Evolutionary conservation across 2,113 vertebrate genomes (phyloP).

Genomic region (Pitta sordida): DNA sequence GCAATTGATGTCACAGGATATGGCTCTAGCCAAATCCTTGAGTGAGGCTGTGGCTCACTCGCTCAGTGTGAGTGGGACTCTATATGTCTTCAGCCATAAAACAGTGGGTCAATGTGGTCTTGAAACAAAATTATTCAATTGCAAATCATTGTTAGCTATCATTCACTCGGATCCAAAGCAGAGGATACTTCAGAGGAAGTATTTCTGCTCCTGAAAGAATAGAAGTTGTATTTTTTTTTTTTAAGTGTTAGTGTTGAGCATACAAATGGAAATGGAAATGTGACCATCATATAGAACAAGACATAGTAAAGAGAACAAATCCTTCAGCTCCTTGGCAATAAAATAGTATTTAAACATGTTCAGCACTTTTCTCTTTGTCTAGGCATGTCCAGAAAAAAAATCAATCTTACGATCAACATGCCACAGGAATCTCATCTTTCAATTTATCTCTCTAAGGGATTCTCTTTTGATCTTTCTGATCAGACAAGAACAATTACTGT

Average conservation of each 20-base stretch:
- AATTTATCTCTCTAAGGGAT: not conserved
- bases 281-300: not conserved
- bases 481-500: slow-evolving; percentile 42
- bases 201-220: not conserved
- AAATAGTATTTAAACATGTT: not conserved
- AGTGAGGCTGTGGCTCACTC: no score
- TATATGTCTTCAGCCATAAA: not conserved
- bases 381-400: slow-evolving; percentile 7
- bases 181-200: not conserved
- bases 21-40: no score
- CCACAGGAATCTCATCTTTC: not conserved
- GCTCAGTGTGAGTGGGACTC: not conserved
- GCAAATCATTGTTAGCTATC: not conserved
- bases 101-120: not conserved
- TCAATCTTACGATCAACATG: slow-evolving; percentile 17
- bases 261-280: not conserved
- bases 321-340: not conserved
- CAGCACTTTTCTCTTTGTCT: not conserved
- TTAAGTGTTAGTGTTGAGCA: not conserved
- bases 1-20: not conserved
- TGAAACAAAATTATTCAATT: not conserved
- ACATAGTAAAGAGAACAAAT: not conserved
- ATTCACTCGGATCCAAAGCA: not conserved
- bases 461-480: slow-evolving; percentile 17
- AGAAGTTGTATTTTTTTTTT: not conserved